Evolutionary conservation across 2,888 invertebrate species (phyloP).

Genomic region (Drosophila greeni): DNA sequence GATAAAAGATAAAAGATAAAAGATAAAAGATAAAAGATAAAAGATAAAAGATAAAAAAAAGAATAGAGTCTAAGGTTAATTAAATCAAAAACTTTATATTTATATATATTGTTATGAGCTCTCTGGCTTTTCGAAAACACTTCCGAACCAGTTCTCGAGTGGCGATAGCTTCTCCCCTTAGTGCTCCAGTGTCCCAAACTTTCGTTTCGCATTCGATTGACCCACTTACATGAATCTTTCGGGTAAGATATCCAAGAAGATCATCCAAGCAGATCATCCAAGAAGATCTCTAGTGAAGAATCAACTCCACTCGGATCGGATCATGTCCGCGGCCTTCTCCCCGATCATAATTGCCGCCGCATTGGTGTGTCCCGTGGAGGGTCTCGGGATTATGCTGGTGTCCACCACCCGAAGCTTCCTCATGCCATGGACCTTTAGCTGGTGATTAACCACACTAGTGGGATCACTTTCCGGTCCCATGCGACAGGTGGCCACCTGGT

Average conservation of each 20-base stretch:
- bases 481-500: constrained; percentile 84
- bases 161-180: neutral
- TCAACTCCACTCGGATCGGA: constrained; percentile 71
- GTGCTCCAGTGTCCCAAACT: constrained; percentile 16
- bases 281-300: neutral
- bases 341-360: constrained; percentile 86
- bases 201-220: constrained; percentile 54
- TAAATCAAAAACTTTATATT: neutral
- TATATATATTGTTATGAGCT: neutral
- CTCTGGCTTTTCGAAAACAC: neutral
- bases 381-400: constrained; percentile 84
- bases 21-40: too few relatives aligned
- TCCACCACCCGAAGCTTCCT: constrained; percentile 83
- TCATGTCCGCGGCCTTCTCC: constrained; percentile 85
- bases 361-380: constrained; percentile 84
- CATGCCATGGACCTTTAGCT: constrained; percentile 83
- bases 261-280: too few relatives aligned
- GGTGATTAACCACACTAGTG: constrained; percentile 83
- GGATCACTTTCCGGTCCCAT: constrained; percentile 85
- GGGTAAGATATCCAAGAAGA: too few relatives aligned
- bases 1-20: too few relatives aligned
- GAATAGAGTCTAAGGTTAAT: neutral
- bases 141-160: neutral
- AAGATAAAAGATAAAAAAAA: too few relatives aligned
- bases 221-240: constrained; percentile 47